phyloP scores from a whole-genome alignment of 2,888 invertebrate species.

The Yponomeuta evonymella region DNA sequence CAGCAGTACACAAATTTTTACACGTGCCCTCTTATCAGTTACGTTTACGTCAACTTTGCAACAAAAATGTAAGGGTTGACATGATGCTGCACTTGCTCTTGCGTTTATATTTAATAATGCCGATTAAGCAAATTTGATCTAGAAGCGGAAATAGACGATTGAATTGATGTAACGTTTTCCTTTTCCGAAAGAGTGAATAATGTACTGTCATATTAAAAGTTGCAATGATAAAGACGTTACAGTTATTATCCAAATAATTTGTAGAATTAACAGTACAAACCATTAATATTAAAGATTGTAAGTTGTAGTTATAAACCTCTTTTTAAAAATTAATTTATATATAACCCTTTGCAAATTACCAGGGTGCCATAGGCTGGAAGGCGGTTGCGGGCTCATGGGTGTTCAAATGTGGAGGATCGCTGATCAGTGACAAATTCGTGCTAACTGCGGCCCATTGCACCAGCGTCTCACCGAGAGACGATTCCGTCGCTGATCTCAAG shows the following conservation, averaged over 20 bases:
- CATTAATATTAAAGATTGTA: neutral
- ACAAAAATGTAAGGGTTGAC: neutral
- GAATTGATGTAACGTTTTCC: neutral
- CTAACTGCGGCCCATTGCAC: conserved; percentile 81
- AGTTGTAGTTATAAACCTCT: no score
- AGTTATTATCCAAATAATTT: no score
- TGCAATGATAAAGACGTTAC: no score
- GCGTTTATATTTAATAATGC: neutral
- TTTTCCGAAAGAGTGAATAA: neutral
- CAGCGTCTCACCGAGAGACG: conserved; percentile 25
- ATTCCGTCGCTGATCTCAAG: conserved; percentile 24
- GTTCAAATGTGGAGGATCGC: conserved; percentile 76
- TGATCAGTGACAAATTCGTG: conserved; percentile 77
- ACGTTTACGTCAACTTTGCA: neutral
- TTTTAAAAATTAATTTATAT: neutral
- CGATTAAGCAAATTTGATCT: neutral
- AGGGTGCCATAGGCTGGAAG: conserved; percentile 44
- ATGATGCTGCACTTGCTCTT: no score
- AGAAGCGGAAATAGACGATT: neutral
- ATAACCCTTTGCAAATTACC: conserved; percentile 4
- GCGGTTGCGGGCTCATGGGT: conserved; percentile 31
- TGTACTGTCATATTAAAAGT: no score
- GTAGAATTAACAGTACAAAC: neutral
- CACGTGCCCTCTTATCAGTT: neutral
- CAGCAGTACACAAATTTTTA: neutral